Percentiles rank a stretch among this genome's conserved stretches.
Evolutionary conservation across 2,113 vertebrate species (phyloP).

Genomic region (Rhinoptilus africanus): DNA sequence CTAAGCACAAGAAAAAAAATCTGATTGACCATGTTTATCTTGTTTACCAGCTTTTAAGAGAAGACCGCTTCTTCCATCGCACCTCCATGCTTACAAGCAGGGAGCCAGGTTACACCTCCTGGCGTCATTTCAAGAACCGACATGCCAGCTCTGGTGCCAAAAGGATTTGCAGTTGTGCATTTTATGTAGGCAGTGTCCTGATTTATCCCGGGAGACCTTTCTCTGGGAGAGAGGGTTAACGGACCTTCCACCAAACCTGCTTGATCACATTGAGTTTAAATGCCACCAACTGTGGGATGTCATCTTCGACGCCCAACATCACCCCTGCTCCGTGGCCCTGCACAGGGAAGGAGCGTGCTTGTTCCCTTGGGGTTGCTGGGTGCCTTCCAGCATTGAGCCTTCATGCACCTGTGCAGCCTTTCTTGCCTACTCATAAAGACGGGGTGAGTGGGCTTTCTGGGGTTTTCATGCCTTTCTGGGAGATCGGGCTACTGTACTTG

Average conservation of each 20-base stretch:
- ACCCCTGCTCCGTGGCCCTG: accelerated
- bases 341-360: neutral
- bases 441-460: neutral
- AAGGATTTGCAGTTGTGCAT: neutral
- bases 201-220: neutral
- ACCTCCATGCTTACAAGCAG: neutral
- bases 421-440: neutral
- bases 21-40: neutral
- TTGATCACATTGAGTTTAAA: accelerated
- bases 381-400: neutral
- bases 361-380: neutral
- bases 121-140: neutral
- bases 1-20: neutral
- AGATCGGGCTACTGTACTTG: neutral
- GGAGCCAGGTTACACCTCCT: neutral
- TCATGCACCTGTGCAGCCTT: neutral
- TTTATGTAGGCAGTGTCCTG: neutral
- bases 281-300: accelerated
- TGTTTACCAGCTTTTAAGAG: neutral
- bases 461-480: neutral
- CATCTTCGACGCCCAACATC: neutral
- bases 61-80: accelerated
- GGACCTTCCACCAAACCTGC: neutral
- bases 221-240: neutral
- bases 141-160: neutral